Conservation (phyloP, 2,888 invertebrate genomes). For the Hypselothyrea guttata region DNA sequence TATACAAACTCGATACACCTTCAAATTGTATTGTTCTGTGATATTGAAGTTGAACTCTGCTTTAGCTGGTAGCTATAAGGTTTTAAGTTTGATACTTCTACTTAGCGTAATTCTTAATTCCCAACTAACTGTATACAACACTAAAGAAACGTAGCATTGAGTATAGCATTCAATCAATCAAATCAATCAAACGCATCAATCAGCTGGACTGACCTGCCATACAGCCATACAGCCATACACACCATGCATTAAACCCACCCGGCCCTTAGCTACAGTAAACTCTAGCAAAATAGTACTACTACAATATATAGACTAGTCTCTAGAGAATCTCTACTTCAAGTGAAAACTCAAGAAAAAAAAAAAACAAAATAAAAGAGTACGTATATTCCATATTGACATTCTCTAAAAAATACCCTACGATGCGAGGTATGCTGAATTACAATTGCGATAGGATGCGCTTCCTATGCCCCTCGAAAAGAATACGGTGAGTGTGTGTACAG, state of each 20-base stretch:
- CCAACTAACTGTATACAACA: conserved; percentile 12
- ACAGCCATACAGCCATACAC: conserved; percentile 10
- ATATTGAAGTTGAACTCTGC: neutral
- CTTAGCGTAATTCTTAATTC: conserved; percentile 7
- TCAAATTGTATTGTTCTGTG: neutral
- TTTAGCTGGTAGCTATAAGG: conserved; percentile 24
- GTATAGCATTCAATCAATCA: conserved; percentile 14
- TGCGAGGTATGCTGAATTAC: conserved; percentile 37
- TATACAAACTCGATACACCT: too few species aligned
- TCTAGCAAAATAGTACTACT: conserved; percentile 28
- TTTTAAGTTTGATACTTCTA: conserved; percentile 21
- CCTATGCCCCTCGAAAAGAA: conserved; percentile 31
- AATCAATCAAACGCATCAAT: conserved; percentile 7
- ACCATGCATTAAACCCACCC: conserved; percentile 11
- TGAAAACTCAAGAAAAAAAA: too few species aligned
- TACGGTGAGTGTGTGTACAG: conserved; percentile 48
- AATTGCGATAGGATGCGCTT: conserved; percentile 46
- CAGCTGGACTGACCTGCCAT: conserved; percentile 21
- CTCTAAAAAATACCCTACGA: conserved; percentile 14
- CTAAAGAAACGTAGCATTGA: conserved; percentile 23
- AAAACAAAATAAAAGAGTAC: too few species aligned
- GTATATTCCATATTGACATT: too few species aligned
- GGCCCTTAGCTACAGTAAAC: conserved; percentile 22
- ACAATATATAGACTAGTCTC: conserved; percentile 10
- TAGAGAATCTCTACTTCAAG: too few species aligned